phyloP scores from a whole-genome alignment of 2,113 vertebrate genomes.

The Zonotrichia leucophrys region DNA sequence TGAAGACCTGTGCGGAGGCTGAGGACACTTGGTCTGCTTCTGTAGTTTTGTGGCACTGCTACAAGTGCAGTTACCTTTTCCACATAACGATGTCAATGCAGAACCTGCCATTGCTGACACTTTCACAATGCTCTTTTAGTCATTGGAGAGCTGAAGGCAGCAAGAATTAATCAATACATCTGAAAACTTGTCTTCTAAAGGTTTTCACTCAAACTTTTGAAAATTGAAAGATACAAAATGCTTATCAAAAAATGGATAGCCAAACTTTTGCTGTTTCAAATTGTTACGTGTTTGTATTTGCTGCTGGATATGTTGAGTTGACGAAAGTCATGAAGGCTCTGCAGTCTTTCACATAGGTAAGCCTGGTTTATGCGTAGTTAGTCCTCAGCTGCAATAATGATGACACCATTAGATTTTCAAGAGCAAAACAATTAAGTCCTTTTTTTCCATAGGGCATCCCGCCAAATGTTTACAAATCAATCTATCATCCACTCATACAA shows the following conservation, averaged over 20 bases:
- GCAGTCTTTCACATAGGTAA: background rate
- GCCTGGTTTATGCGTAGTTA: accelerated
- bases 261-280: background rate
- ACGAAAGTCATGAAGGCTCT: background rate
- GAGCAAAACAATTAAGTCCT: background rate
- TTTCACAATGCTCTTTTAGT: background rate
- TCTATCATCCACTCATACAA: accelerated
- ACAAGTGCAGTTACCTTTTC: background rate
- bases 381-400: background rate
- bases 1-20: background rate
- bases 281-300: background rate
- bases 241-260: background rate
- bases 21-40: background rate
- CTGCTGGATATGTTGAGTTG: background rate
- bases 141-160: background rate
- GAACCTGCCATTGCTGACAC: background rate
- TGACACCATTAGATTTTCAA: background rate
- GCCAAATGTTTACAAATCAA: accelerated
- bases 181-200: background rate
- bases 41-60: background rate
- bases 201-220: background rate
- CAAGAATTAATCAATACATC: background rate
- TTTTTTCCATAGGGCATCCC: background rate
- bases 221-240: background rate
- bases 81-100: background rate